Evolutionary conservation across 2,797 vertebrate species (phyloP).

Genomic region (Corythornis leucogaster): DNA sequence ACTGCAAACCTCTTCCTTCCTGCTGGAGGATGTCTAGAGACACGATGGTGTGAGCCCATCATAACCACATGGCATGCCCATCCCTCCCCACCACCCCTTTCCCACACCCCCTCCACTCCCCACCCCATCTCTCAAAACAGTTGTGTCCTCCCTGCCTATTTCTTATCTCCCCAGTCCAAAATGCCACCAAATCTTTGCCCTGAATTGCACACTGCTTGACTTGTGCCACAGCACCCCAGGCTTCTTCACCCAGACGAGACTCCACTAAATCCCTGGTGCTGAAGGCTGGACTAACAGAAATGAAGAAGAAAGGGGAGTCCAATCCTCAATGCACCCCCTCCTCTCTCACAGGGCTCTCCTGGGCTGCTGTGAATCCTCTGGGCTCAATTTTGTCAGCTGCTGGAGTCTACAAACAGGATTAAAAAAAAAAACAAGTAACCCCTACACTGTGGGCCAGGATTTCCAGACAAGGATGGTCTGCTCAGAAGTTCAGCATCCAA

Average conservation of each 20-base stretch:
- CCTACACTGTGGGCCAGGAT: background rate
- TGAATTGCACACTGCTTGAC: background rate
- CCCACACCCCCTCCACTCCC: background rate
- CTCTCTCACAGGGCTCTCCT: background rate
- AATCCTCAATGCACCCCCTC: rapidly evolving
- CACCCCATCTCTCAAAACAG: background rate
- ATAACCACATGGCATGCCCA: rapidly evolving
- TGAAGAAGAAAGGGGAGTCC: background rate
- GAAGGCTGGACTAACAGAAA: background rate
- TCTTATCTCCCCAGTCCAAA: background rate
- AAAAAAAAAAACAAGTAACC: background rate
- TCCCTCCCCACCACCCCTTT: background rate
- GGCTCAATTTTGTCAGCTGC: background rate
- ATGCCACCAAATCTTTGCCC: background rate
- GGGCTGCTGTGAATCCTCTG: rapidly evolving
- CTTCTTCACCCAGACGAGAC: background rate
- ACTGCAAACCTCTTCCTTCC: background rate
- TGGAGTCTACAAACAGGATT: background rate
- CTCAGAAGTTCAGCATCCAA: background rate
- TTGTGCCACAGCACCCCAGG: background rate
- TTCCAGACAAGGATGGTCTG: background rate
- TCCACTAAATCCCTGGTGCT: background rate
- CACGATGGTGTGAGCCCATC: rapidly evolving
- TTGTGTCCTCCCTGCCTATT: background rate
- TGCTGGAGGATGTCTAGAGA: rapidly evolving